Evolutionary conservation across 2,888 invertebrate species (phyloP), one percentile per base, ranked within the genome.

Genomic region (Drosophila phalerata): DNA sequence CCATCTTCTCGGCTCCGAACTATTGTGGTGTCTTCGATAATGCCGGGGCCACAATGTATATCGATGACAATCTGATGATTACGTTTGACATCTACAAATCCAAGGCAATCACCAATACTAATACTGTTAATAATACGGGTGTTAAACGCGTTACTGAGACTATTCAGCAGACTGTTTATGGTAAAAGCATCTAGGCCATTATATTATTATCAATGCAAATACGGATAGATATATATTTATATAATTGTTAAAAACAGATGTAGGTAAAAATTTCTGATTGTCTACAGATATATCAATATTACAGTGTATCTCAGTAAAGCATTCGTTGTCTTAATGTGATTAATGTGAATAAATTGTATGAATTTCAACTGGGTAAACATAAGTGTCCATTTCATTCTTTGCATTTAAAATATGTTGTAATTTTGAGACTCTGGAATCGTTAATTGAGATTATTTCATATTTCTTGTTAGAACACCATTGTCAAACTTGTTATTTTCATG

Each of bases 31-130:
- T 96, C 91, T 96, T 96, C 90, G 96, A 96, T 92, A 96, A 96
- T 90, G 96, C 96, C 43, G 96, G 94, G 66, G 98, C 98, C 55
- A 98, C 98, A 97, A 98, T 98, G 98, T 97, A 96, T 69, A 98
- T 98, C 11, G 98, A 98, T 91, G 97, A 98, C 92, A 97, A 98
- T 64, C 94, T 98, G 43, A 98, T 98, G 97, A 98, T 98, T 94
- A 98, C 98, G 75, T 98, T 98, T 94, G 58, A 67, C 9, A 69
- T 74, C 9, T 64, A 52, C 13, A 49, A 55, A 4, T 22, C 68
- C 3, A 49, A 17, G 30, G 3, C 3, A 2, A 4, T 40, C 6
- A 2, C 22, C 43, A 22, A 43, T 11, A 1, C 11, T 2, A 22
- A 22, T 22, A 22, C 22, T 22, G 22, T 22, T 22, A 5, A 3